phyloP scores from a whole-genome alignment of 2,797 vertebrate species.

The Selene dorsalis region DNA sequence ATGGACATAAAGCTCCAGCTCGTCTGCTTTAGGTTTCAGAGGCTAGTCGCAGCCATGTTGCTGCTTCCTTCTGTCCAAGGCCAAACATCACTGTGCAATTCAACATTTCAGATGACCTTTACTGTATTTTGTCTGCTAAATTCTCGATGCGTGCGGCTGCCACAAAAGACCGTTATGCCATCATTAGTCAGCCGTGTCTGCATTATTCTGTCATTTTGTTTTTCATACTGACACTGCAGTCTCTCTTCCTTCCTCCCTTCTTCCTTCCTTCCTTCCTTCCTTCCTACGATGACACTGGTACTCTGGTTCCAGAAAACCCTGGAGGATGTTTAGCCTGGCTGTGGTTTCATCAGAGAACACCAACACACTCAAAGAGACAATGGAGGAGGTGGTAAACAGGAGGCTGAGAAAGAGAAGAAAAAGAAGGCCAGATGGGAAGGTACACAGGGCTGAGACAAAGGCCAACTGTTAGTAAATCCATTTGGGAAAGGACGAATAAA shows the following conservation, averaged over 20 bases:
- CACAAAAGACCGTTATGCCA: constrained; percentile 26
- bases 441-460: constrained; percentile 25
- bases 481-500: constrained; percentile 16
- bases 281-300: constrained; percentile 4
- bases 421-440: constrained; percentile 44
- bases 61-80: constrained; percentile 1
- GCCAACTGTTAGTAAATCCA: neutral
- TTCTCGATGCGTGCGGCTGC: neutral
- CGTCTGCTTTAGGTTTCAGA: neutral
- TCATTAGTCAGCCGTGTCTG: constrained; percentile 29
- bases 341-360: constrained; percentile 22
- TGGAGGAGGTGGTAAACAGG: constrained; percentile 50
- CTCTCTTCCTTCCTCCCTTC: constrained; percentile 19
- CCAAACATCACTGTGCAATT: constrained; percentile 3
- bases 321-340: constrained; percentile 44
- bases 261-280: constrained; percentile 6
- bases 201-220: constrained; percentile 30
- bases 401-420: constrained; percentile 44
- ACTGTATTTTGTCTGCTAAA: neutral
- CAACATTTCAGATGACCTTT: constrained; percentile 41
- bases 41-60: neutral
- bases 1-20: neutral
- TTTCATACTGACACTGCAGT: constrained; percentile 19
- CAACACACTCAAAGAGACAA: constrained; percentile 46
- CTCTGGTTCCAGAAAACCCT: constrained; percentile 18